Base-by-base conservation (phyloP, 2,113 vertebrate genomes). In the Protomyctophum bolini region DNA sequence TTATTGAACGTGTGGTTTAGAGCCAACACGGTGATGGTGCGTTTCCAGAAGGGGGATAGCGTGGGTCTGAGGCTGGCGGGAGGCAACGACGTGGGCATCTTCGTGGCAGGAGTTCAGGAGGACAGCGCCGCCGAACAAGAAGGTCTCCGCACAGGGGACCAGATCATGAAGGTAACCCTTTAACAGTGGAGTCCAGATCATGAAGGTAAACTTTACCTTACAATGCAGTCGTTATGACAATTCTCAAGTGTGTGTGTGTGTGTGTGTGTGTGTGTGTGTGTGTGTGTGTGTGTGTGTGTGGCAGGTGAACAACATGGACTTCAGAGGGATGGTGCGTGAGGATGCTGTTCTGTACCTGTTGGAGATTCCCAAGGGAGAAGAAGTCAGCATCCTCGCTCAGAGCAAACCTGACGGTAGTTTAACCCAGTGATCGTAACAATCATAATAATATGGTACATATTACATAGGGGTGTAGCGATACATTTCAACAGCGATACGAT, bases 81-180 rank as follows among this genome's bases (percentile, higher is more conserved):
- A 6, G 97, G 98, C 46, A 99, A 99, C 6, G 98, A 99, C 2
- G 97, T 99, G 0, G 98, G 98, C 21, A 97, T 99, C 90, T 99
- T 99, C 87, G 93, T 99, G 45, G 97, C 97, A 12, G 95, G 95
- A n/a, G 94, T 99, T 84, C 96, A 98, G 81, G 97, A 99, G 74
- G 97, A 97, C 46, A 98, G 96, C 10, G 94, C 96, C 0, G 98
- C 98, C 0, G 96, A 98, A 61, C 75, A 95, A 70, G 96, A 98
- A 67, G 98, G 98, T 1, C 94, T 99, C 6, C 91, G 83, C 59
- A 93, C 94, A 6, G 98, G 98, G 75, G 98, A 99, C 83, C 98
- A 99, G 81, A 97, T 99, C 79, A 90, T 99, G 80, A 99, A 98
- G 96, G 97, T 98, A 85, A 63, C 1, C 41, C 7, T n/a, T 1